Percentiles rank a stretch among this genome's conserved stretches.
Conservation (phyloP, 2,797 vertebrate species). For the Falco columbarius region DNA sequence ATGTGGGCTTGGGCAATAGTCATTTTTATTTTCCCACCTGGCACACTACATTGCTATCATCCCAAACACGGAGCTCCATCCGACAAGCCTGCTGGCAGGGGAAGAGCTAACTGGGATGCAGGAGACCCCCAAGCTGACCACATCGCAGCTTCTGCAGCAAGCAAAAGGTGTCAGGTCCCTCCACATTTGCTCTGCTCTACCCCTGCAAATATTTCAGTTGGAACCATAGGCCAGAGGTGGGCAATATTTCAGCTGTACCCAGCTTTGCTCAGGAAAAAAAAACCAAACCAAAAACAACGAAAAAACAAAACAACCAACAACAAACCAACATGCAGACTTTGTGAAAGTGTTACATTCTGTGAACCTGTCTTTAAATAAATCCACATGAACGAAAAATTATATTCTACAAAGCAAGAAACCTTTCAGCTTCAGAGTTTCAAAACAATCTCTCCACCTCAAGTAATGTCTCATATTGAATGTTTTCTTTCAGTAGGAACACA, state of each 20-base stretch:
- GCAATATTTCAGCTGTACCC: neutral
- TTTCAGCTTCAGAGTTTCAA: neutral
- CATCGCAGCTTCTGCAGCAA: neutral
- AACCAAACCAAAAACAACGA: neutral
- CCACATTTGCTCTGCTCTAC: neutral
- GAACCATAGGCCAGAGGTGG: neutral
- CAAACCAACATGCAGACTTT: neutral
- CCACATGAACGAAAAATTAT: neutral
- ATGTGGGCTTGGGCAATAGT: neutral
- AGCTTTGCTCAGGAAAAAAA: neutral
- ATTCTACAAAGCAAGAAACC: neutral
- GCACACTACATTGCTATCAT: neutral
- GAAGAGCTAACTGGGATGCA: neutral
- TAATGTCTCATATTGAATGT: neutral
- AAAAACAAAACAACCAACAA: neutral
- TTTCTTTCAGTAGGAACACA: neutral
- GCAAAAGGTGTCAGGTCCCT: neutral
- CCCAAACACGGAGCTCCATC: neutral
- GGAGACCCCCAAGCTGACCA: neutral
- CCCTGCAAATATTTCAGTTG: neutral
- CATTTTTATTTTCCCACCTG: neutral
- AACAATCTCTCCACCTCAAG: neutral
- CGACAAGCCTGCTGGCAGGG: accelerated
- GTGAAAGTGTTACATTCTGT: neutral
- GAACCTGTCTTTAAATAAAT: neutral